Evolutionary conservation across 1,140 invertebrate species (phyloP).

Genomic region (Caerostris extrusa): DNA sequence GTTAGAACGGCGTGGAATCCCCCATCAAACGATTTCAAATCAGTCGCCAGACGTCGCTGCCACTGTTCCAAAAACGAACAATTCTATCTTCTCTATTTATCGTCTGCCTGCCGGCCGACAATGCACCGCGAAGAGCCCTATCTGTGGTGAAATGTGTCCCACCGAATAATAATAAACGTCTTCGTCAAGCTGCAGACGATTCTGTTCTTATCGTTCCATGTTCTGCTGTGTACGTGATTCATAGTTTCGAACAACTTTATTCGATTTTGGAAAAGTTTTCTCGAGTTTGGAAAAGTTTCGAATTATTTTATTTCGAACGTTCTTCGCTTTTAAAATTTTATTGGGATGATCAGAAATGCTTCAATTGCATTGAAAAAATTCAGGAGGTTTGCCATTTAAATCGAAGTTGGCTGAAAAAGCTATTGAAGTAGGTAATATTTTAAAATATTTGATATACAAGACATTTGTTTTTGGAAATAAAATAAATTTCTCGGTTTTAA

Average conservation of each 20-base stretch:
- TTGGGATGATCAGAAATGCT: neutral
- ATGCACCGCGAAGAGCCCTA: neutral
- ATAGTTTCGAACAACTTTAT: neutral
- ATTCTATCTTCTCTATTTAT: conserved; percentile 26
- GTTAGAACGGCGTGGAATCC: neutral
- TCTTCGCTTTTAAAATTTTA: neutral
- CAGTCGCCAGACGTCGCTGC: conserved; percentile 21
- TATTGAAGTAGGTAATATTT: neutral
- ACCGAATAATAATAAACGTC: conserved; percentile 15
- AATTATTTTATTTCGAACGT: neutral
- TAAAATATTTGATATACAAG: neutral
- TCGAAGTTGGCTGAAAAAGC: no score
- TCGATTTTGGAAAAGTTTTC: neutral
- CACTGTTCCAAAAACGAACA: conserved; percentile 21
- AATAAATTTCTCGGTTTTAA: no score
- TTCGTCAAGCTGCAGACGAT: neutral
- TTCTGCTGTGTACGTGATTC: neutral
- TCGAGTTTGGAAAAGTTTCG: neutral
- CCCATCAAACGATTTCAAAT: neutral
- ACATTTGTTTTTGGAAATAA: no score
- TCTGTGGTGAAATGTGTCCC: conserved; percentile 15
- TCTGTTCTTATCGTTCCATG: neutral
- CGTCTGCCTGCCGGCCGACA: neutral
- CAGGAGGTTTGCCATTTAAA: no score
- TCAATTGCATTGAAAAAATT: neutral